Percentiles rank a stretch among this genome's conserved stretches.
Conservation (phyloP, 1,140 invertebrate genomes). For the Zophobas morio region DNA sequence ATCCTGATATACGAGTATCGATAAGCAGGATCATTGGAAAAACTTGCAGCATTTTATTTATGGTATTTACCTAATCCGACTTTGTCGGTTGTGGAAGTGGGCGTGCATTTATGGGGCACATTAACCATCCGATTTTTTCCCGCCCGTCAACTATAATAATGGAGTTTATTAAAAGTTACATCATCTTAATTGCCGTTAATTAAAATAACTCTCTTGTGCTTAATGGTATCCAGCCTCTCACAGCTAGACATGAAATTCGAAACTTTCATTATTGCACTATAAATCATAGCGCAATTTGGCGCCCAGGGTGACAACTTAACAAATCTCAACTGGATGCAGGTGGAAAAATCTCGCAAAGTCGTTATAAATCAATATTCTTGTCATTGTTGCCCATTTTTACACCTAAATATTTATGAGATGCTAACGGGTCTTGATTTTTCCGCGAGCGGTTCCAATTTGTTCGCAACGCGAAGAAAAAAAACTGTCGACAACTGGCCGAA, state of each 20-base stretch:
- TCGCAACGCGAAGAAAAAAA: background rate
- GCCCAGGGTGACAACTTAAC: constrained; percentile 39
- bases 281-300: constrained; percentile 28
- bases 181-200: constrained; percentile 36
- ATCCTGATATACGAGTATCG: background rate
- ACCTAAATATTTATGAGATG: constrained; percentile 35
- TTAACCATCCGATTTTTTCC: constrained; percentile 30
- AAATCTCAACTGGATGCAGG: constrained; percentile 15
- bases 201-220: constrained; percentile 35
- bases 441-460: constrained; percentile 9
- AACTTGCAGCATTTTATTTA: constrained; percentile 7
- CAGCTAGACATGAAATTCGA: constrained; percentile 5
- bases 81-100: background rate
- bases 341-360: constrained; percentile 4
- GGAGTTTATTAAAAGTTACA: constrained; percentile 37
- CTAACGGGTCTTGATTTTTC: constrained; percentile 27
- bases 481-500: background rate
- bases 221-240: constrained; percentile 9
- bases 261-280: constrained; percentile 11
- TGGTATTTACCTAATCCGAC: constrained; percentile 25
- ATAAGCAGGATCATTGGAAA: background rate
- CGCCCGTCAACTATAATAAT: constrained; percentile 1
- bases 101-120: constrained; percentile 18
- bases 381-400: constrained; percentile 6
- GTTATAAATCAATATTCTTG: constrained; percentile 18